Evolutionary conservation across 2,797 vertebrate species (phyloP), one percentile per base, ranked within the genome.

Genomic region (Pachyuromys duprasi): DNA sequence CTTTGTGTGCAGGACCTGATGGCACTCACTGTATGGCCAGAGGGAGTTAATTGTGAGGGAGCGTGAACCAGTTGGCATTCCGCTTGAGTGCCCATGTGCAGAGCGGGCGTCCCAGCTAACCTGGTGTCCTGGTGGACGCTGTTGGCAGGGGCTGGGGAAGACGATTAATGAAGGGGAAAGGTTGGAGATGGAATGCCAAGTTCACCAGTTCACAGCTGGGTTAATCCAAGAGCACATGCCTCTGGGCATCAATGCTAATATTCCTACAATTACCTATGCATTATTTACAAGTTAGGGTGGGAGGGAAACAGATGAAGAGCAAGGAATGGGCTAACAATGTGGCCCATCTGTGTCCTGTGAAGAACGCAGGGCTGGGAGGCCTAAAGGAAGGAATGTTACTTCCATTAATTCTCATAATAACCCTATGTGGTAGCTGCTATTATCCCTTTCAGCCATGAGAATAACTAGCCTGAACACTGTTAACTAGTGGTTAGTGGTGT

Each of bases 11-110:
- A 2, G 95, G 95, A 81, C 96, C 89, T 88, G 95, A 95, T 72
- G 96, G 96, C 97, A 97, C 95, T 0, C 7, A 57, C 93, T 93
- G 96, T 90, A 84, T 45, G 83, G 42, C 53, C 60, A 39, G 83
- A 93, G 62, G 70, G 53, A 67, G 65, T 87, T 88, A 83, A 88
- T n/a, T 74, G 49, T 81, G 83, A 88, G 74, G 39, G 45, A 62
- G 70, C 86, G 90, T 42, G 70, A 83, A 90, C 20, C 39, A 15
- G 63, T 65, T 11, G 74, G 92, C 93, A 70, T 28, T 20, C 70
- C 53, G 79, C 33, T 8, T 72, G 90, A 91, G 57, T 4, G 42
- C n/a, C 82, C 53, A 18, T 0, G 0, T 63, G 82, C 17, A 1
- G 39, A 69, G 26, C 93, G 33, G 62, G 49, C n/a, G 80, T 92